phyloP scores from a whole-genome alignment of 2,797 vertebrate species.

The Platyrinchus mystaceus region DNA sequence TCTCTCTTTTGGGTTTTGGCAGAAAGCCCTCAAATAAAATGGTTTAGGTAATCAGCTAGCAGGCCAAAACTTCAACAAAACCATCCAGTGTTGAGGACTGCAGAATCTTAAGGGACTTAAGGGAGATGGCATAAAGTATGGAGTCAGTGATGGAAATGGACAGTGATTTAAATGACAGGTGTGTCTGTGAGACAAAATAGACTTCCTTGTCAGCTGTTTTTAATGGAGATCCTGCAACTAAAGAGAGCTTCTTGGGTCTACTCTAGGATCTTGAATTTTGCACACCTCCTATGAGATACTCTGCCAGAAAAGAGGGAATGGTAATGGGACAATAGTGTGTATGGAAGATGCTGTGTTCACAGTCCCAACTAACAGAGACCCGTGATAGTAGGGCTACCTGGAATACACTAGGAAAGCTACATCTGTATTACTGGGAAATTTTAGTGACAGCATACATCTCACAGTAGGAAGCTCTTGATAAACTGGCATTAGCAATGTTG shows the following conservation, averaged over 20 bases:
- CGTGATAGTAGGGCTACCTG: not conserved
- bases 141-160: not conserved
- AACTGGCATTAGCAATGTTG: not conserved
- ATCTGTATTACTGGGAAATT: not conserved
- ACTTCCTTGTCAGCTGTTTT: not conserved
- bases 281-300: not conserved
- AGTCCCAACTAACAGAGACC: not conserved
- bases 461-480: not conserved
- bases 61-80: not conserved
- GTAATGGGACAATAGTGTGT: not conserved
- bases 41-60: not conserved
- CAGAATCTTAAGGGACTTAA: not conserved
- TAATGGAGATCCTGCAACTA: not conserved
- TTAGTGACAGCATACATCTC: not conserved
- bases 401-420: not conserved
- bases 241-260: not conserved
- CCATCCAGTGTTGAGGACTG: not conserved
- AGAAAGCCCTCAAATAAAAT: not conserved
- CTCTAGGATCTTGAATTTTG: not conserved
- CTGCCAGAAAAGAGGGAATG: not conserved
- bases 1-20: constrained; percentile 1
- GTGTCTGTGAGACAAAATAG: not conserved
- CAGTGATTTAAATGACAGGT: not conserved
- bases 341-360: not conserved
- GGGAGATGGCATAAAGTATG: not conserved